Base-by-base conservation (phyloP, 2,797 vertebrate species). In the Prunella strophiata region DNA sequence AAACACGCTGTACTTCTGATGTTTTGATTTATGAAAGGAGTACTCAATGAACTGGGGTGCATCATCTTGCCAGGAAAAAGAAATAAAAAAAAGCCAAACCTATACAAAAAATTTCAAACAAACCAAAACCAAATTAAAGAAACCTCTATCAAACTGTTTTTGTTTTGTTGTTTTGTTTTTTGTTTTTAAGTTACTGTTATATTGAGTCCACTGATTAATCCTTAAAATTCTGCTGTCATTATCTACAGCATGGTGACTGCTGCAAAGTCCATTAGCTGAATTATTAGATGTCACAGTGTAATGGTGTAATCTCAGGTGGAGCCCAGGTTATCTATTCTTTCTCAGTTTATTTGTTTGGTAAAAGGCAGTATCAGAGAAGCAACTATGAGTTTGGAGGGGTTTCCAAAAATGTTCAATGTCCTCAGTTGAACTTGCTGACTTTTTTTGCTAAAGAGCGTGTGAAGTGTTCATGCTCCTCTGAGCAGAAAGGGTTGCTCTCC, bases 101-200 rank as follows among this genome's bases (percentile, higher is more conserved):
- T 42, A 34, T 21, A 27, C 22, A 66, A 55, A 82, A 68, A 38
- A 3, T 0, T 4, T 30, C 10, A 59, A 42, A 4, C 5, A 79
- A 45, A 7, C 8, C 5, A 16, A 68, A 91, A 20, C 2, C 7
- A 70, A 62, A 71, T 45, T 42, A 52, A 52, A 15, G 66, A 77
- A 88, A 63, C 1, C 4, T 51, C 30, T 81, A 59, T 8, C 3
- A 76, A 81, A 30, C 2, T 1, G 16, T 23, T 5, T 23, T 23
- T 5, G 5, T 9, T 6, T 10, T 3, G 25, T 12, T 45, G 75
- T 78, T 59, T 26, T 0, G 4, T 15, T 27, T 6, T 2, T 30
- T 12, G 38, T 81, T 79, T 59, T 29, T 0, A 68, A 61, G 13
- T 42, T 54, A 30, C 11, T 55, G 3, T 45, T 66, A 32, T 48